Evolutionary conservation across 2,113 vertebrate genomes (phyloP), one percentile per base, ranked within the genome.

Genomic region (Podarcis cretensis): DNA sequence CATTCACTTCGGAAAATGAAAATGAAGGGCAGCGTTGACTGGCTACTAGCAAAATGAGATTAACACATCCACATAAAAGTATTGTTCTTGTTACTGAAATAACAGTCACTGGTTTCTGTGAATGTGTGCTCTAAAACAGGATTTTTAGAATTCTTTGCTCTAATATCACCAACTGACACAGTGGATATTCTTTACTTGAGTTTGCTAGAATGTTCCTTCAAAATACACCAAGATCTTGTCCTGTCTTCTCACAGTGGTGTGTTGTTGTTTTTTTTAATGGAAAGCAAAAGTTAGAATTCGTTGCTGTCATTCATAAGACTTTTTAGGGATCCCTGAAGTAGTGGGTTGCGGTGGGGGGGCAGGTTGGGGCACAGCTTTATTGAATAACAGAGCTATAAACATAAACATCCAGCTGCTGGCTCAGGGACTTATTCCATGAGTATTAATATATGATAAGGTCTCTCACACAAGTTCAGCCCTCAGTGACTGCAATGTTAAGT

Each of bases 21-120:
- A 87, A 75, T 32, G 92, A 94, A 92, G 59, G 73, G 89, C 68
- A 86, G n/a, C 92, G 43, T 81, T 87, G 25, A 89, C 83, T 93
- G 0, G 63, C 87, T 48, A 57, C 90, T 80, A 76, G 40, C 71
- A 88, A n/a, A 13, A 78, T 27, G 78, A 74, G 35, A 77, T 88
- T 30, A 23, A 83, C 89, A 81, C 43, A 84, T 79, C 65, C 0
- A 1, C 57, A 77, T 83, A 89, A 79, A 84, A 66, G 83, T 78
- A 21, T 74, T 5, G 69, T 0, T 79, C 18, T 74, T 6, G 77
- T 0, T 77, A 10, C 86, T n/a, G 82, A 74, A 35, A 32, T 77
- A 5, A 40, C 35, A 71, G 5, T 6, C 30, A 63, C 79, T 81
- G 14, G 79, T 81, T 81, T 59, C 30, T 81, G 14, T 35, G 57